Base-by-base conservation (phyloP, 2,888 invertebrate species). In the Sacculina carcini region DNA sequence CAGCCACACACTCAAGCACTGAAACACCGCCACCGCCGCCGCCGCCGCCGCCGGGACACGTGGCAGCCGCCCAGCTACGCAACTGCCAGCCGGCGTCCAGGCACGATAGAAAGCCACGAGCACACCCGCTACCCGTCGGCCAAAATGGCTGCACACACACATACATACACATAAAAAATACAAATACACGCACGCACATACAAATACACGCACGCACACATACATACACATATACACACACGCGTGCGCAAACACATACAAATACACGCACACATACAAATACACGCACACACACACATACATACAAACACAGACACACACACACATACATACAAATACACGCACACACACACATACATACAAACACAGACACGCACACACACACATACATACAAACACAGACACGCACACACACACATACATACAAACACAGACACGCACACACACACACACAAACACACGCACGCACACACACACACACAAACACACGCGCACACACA, bases 111-210 rank as follows among this genome's bases (percentile, higher is more conserved):
- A 96, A 96, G 14, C 96, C 96, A 52, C 96, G 74, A 0, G 94
- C 96, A 69, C 92, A 92, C 1, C 98, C 98, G 3, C 92, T 92
- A 0, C 98, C 98, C 1, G 92, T 94, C 5, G 96, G 98, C 96
- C 98, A 98, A 67, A 98, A 98, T 0, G 87, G 87, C 74, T 76
- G 59, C 2, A 67, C n/a, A 42, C n/a, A 42, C n/a, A 6, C n/a
- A 42, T 23, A 42, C 5, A 6, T 23, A 42, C 21, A 42, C 21
- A 42, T 10, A 21, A n/a, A n/a, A 21, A n/a, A 21, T 23, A 21
- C 21, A 21, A n/a, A 21, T 10, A 44, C 21, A 44, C 1, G 24
- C 9, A 44, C 9, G 24, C 21, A 21, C 21, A 21, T 23, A 44
- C 21, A 44, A n/a, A 44, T 23, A 44, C 21, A 44, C 21, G 24